Base-by-base conservation (phyloP, 2,888 invertebrate species). In the Germaria angustata region DNA sequence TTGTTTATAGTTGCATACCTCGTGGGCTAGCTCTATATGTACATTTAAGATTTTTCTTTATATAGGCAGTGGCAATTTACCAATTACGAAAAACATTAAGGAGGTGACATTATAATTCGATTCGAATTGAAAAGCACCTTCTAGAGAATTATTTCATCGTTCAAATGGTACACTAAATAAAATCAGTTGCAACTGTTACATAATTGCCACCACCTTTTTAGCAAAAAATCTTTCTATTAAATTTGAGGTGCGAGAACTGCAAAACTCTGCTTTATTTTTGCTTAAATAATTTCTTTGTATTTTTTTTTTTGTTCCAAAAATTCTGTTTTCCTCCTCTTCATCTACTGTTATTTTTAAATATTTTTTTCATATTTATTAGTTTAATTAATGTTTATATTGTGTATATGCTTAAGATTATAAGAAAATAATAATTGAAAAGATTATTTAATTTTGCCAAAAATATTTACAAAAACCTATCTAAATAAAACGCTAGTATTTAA, bases 401-500 rank as follows among this genome's bases (percentile, higher is more conserved):
- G 6, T 28, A 69, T 72, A 63, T 84, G 78, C 82, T 82, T 84
- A 81, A 73, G n/a, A 72, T 75, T 80, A 81, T 65, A 61, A 75
- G 63, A 79, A 80, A 66, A 61, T 76, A 82, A 65, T 75, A 65
- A 71, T 86, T 75, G 17, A 51, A 86, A 80, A 84, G 86, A 53
- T 34, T 6, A 51, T 44, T 41, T 77, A 77, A 87, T 88, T 88
- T 86, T 87, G 81, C 76, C 89, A 86, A 88, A 88, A 86, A 90
- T 91, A 91, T 91, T 89, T 90, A 90, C 91, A 91, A 90, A 90
- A 89, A 88, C 89, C 87, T 89, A 88, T 88, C 87, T 88, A 89
- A 87, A 88, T 87, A 87, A 88, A 87, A 85, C 83, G 80, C 77
- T 68, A 75, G 59, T 69, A 32, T 81, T 73, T 66, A 59, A 71